These are phyloP conservation scores for Ameiurus melas DNA, from an alignment of 2,113 vertebrate genomes.

Conservation along the genomic window DNA sequence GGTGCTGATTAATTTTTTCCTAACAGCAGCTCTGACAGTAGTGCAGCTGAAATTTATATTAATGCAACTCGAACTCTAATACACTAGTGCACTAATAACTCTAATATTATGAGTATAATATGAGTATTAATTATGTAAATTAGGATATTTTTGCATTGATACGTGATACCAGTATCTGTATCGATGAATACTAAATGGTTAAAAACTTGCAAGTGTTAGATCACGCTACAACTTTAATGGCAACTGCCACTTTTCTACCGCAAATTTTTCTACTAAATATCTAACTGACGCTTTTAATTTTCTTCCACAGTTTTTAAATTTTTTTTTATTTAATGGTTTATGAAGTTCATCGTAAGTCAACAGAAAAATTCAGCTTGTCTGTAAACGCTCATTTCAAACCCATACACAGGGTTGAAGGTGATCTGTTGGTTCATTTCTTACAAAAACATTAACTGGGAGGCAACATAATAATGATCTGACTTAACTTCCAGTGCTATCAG, in stretches of 20 bases:
- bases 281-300: too few relatives aligned
- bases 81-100: background rate
- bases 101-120: too few relatives aligned
- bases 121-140: too few relatives aligned
- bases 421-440: background rate
- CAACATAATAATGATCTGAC: slow-evolving; percentile 11
- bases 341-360: background rate
- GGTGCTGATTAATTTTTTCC: background rate
- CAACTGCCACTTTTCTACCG: background rate
- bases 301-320: too few relatives aligned
- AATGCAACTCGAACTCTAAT: background rate
- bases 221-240: background rate
- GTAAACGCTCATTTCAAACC: background rate
- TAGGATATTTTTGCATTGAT: too few relatives aligned
- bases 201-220: background rate
- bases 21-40: background rate
- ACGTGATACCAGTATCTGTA: too few relatives aligned
- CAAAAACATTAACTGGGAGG: background rate
- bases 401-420: background rate
- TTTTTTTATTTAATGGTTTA: too few relatives aligned
- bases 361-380: background rate
- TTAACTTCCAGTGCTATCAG: background rate
- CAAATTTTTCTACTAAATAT: too few relatives aligned
- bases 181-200: background rate
- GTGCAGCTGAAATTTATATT: background rate